Evolutionary conservation across 2,797 vertebrate genomes (phyloP).

Genomic region (Salarias fasciatus): DNA sequence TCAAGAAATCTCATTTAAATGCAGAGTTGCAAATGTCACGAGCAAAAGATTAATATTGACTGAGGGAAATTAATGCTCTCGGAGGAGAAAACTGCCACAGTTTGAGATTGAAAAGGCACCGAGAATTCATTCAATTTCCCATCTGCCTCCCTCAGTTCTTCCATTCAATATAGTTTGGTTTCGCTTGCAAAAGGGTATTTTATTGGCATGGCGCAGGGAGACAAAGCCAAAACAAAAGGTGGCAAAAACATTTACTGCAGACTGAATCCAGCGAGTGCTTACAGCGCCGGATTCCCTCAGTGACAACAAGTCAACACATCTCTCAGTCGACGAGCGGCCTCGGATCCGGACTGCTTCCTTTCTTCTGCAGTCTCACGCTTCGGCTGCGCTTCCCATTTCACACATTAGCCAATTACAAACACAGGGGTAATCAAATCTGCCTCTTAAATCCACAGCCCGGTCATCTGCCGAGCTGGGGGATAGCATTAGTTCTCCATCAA

Average conservation of each 20-base stretch:
- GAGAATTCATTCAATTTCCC: constrained; percentile 55
- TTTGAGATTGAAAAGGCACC: constrained; percentile 45
- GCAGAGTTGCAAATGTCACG: constrained; percentile 49
- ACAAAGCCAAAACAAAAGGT: constrained; percentile 25
- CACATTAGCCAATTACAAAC: constrained; percentile 77
- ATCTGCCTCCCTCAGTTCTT: constrained; percentile 35
- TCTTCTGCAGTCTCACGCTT: constrained; percentile 2
- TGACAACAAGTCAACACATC: constrained; percentile 7
- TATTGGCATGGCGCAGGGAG: constrained; percentile 11
- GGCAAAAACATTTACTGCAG: constrained; percentile 23
- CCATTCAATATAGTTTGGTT: constrained; percentile 30
- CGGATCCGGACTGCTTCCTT: background rate
- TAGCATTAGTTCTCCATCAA: constrained; percentile 68
- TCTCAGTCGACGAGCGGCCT: background rate
- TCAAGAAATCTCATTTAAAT: constrained; percentile 58
- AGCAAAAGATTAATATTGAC: constrained; percentile 68
- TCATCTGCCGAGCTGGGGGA: constrained; percentile 71
- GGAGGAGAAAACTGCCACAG: constrained; percentile 28
- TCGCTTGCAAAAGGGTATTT: constrained; percentile 13
- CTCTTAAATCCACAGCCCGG: constrained; percentile 67
- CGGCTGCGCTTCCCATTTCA: constrained; percentile 59
- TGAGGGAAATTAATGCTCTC: constrained; percentile 54
- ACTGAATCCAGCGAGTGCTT: background rate
- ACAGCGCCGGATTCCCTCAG: background rate
- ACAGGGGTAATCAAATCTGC: constrained; percentile 74